Percentiles rank a stretch among this genome's conserved stretches.
Evolutionary conservation across 2,113 vertebrate species (phyloP).

Genomic region (Climacteris rufus): DNA sequence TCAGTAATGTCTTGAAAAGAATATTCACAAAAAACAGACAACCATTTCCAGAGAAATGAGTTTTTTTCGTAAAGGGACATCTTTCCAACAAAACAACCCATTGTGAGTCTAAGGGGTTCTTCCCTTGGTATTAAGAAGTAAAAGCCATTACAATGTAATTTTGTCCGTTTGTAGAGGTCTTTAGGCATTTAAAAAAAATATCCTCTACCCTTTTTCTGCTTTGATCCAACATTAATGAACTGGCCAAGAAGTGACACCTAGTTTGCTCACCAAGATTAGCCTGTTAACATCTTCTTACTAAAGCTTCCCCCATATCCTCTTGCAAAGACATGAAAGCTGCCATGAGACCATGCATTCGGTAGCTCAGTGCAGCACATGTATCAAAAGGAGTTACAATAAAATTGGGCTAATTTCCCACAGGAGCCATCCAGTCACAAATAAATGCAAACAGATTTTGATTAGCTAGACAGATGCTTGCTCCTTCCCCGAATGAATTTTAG

Average conservation of each 20-base stretch:
- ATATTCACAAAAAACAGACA: neutral
- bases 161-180: neutral
- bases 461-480: slow-evolving; percentile 13
- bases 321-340: slow-evolving; percentile 64
- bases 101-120: neutral
- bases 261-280: slow-evolving; percentile 43
- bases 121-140: neutral
- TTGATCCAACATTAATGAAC: slow-evolving; percentile 67
- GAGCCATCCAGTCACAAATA: slow-evolving; percentile 41
- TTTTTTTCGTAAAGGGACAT: neutral
- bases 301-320: slow-evolving; percentile 66
- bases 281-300: slow-evolving; percentile 63
- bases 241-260: slow-evolving; percentile 62
- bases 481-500: slow-evolving; percentile 8
- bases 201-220: slow-evolving; percentile 14
- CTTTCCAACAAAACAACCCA: neutral
- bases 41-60: neutral
- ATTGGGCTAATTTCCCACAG: slow-evolving; percentile 54
- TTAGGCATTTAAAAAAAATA: neutral
- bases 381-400: slow-evolving; percentile 57
- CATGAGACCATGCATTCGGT: neutral
- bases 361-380: slow-evolving; percentile 22
- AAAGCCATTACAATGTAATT: neutral
- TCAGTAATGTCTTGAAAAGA: neutral
- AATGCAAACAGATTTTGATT: slow-evolving; percentile 39